These are phyloP conservation scores for Procavia capensis DNA, from an alignment of 2,113 vertebrate genomes.

Conservation along the genomic window DNA sequence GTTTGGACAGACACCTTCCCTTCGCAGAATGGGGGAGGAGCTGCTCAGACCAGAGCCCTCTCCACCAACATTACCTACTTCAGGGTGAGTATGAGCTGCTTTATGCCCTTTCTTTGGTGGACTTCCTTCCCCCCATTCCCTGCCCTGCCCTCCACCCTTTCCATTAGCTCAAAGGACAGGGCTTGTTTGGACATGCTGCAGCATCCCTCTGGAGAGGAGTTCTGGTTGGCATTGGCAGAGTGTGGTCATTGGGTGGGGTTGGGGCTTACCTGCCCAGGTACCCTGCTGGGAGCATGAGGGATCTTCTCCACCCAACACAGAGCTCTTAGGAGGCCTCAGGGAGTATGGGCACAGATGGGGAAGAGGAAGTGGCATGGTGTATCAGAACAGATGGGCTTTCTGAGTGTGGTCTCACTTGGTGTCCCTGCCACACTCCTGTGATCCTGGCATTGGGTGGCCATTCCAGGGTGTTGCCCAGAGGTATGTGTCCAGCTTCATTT, in stretches of 20 bases:
- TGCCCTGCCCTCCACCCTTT: constrained; percentile 49
- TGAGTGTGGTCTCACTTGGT: too few species aligned
- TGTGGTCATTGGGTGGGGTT: neutral
- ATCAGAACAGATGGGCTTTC: neutral
- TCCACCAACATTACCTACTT: constrained; percentile 93
- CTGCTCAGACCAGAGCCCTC: constrained; percentile 96
- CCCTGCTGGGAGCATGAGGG: neutral
- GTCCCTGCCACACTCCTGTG: neutral
- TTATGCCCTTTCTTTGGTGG: constrained; percentile 62
- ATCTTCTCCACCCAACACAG: neutral
- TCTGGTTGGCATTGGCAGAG: constrained; percentile 65
- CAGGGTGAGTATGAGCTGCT: constrained; percentile 94
- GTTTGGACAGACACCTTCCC: constrained; percentile 95
- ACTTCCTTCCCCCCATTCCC: constrained; percentile 68
- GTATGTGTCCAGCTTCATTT: neutral
- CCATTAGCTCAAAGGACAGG: constrained; percentile 82
- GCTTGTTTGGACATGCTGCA: constrained; percentile 82
- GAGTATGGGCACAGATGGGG: neutral
- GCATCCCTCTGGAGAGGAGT: constrained; percentile 82
- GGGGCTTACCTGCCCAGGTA: constrained; percentile 38
- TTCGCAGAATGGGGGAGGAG: constrained; percentile 95
- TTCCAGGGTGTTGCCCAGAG: neutral
- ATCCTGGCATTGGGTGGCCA: neutral
- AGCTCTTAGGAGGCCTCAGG: neutral
- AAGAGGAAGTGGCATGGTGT: neutral